A percentile compares a stretch with the other conserved stretches of the same genome.
These are phyloP conservation scores for Spheniscus humboldti DNA, from an alignment of 2,797 vertebrate species.

Conservation along the genomic window DNA sequence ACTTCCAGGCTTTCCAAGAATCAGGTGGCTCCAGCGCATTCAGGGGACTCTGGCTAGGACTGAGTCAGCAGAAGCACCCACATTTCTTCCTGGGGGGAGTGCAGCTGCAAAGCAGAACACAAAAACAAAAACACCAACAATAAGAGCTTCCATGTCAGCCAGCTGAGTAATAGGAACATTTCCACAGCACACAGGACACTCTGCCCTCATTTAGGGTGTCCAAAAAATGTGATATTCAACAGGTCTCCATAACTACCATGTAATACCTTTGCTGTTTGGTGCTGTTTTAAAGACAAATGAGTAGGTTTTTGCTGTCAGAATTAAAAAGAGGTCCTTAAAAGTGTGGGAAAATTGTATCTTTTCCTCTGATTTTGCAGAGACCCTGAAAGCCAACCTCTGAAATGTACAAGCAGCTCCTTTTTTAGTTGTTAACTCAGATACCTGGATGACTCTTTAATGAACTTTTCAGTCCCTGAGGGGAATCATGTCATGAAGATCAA, in stretches of 20 bases:
- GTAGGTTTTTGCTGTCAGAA: not conserved
- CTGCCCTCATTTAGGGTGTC: not conserved
- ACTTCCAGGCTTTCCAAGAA: slow-evolving; percentile 36
- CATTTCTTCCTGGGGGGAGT: not conserved
- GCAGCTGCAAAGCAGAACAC: slow-evolving; percentile 52
- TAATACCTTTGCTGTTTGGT: not conserved
- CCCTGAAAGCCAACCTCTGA: not conserved
- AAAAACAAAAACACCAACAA: slow-evolving; percentile 51
- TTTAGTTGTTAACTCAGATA: not conserved
- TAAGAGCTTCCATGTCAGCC: slow-evolving; percentile 28
- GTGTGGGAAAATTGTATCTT: accelerated
- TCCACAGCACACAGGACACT: slow-evolving; percentile 6
- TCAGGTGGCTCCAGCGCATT: not conserved
- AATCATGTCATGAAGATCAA: not conserved
- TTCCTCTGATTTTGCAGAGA: not conserved
- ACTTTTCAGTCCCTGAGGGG: not conserved
- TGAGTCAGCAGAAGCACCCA: slow-evolving; percentile 40
- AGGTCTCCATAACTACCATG: not conserved
- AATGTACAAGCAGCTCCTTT: not conserved
- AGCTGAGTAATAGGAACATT: slow-evolving; percentile 48
- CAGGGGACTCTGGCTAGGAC: not conserved
- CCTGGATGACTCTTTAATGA: not conserved
- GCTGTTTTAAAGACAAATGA: not conserved
- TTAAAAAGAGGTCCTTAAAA: not conserved
- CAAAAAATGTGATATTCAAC: not conserved